Evolutionary conservation across 2,888 invertebrate genomes (phyloP).

Genomic region (Pyrocoelia pectoralis): DNA sequence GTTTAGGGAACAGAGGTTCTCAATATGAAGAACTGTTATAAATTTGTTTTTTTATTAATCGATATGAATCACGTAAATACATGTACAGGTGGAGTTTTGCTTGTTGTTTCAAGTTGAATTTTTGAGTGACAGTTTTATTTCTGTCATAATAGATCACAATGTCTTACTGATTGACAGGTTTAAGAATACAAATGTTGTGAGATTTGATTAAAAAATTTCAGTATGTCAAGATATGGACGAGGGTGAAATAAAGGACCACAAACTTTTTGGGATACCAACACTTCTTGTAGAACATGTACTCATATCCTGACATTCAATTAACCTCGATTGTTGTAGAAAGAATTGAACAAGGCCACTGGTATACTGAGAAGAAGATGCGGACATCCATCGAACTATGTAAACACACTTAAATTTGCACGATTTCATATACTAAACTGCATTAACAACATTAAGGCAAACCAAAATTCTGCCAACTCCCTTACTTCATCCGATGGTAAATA

Average conservation of each 20-base stretch:
- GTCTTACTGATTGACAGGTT: no score
- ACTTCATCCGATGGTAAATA: background rate
- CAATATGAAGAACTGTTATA: no score
- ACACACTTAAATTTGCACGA: background rate
- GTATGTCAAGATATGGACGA: background rate
- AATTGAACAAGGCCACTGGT: background rate
- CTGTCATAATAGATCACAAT: no score
- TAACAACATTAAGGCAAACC: background rate
- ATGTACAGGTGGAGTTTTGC: no score
- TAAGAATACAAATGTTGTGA: no score
- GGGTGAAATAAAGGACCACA: background rate
- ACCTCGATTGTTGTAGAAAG: background rate
- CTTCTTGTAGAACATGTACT: background rate
- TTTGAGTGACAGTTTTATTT: no score
- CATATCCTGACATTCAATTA: background rate
- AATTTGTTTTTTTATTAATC: no score
- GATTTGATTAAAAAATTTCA: slow-evolving; percentile 5
- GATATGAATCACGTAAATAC: no score
- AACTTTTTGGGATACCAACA: background rate
- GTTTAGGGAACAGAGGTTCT: no score
- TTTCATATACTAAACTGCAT: background rate
- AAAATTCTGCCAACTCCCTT: background rate
- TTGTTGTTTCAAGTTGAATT: no score
- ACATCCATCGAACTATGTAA: background rate
- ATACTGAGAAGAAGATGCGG: no score